Conservation (phyloP, 2,888 invertebrate species). For the Rotaria macrura region DNA sequence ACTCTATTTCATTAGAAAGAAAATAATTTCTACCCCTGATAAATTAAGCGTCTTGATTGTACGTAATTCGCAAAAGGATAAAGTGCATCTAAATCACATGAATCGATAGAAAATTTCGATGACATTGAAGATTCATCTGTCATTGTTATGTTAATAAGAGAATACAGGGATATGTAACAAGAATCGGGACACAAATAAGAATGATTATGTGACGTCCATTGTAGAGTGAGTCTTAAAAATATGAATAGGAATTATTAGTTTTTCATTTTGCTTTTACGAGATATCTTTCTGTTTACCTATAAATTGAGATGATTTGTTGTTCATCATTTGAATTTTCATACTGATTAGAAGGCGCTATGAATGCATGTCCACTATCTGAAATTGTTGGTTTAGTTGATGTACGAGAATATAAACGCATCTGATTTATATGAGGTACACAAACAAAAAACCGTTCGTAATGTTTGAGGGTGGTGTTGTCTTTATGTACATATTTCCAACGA, state of each 20-base stretch:
- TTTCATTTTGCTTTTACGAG: no score
- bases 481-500: background rate
- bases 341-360: background rate
- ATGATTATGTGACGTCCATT: background rate
- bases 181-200: background rate
- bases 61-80: background rate
- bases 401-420: background rate
- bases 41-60: background rate
- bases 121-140: background rate
- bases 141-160: background rate
- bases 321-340: background rate
- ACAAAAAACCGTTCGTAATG: background rate
- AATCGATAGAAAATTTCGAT: background rate
- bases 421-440: background rate
- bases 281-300: background rate
- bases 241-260: background rate
- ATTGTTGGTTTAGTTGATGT: background rate
- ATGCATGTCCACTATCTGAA: background rate
- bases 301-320: background rate
- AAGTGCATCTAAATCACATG: background rate
- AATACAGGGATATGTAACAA: background rate
- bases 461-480: background rate
- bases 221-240: background rate
- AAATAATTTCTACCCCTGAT: background rate
- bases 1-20: background rate